Percentiles rank a stretch among this genome's conserved stretches.
These are phyloP conservation scores for Andrena trimmerana DNA, from an alignment of 2,888 invertebrate species.

Conservation along the genomic window DNA sequence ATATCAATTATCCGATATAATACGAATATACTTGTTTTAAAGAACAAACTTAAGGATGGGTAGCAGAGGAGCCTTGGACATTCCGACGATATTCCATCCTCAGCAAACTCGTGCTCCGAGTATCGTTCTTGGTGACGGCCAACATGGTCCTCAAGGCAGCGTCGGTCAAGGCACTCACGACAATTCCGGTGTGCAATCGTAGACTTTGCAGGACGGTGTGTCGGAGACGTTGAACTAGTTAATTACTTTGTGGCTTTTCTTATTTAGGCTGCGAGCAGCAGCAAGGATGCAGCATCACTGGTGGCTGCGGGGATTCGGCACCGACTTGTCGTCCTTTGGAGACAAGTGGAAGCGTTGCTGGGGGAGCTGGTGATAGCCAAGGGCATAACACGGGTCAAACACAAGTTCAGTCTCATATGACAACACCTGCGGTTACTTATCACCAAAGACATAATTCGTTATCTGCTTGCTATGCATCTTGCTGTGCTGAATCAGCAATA, in stretches of 20 bases:
- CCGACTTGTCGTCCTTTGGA: constrained; percentile 78
- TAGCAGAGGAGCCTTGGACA: constrained; percentile 80
- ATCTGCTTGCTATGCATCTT: constrained; percentile 89
- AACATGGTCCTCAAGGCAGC: constrained; percentile 74
- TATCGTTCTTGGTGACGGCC: constrained; percentile 79
- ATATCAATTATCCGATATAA: too few species aligned
- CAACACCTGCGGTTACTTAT: constrained; percentile 73
- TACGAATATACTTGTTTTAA: too few species aligned
- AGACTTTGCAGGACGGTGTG: too few species aligned
- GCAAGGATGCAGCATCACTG: constrained; percentile 75
- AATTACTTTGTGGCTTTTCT: constrained; percentile 1
- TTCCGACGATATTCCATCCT: constrained; percentile 83
- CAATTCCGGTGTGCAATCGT: constrained; percentile 69
- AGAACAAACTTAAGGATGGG: constrained; percentile 76
- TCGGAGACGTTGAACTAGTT: not conserved
- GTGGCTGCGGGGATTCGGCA: constrained; percentile 78
- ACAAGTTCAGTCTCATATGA: constrained; percentile 74
- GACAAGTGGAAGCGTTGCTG: constrained; percentile 69
- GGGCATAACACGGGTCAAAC: constrained; percentile 75
- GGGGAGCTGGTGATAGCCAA: constrained; percentile 62
- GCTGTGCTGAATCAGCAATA: constrained; percentile 93
- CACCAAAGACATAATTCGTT: constrained; percentile 77
- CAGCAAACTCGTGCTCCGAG: constrained; percentile 80
- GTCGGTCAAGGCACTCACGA: constrained; percentile 76
- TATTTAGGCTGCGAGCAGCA: constrained; percentile 78